Evolutionary conservation across 92 coral and sea anemone genomes (phyloP).

Genomic region (Phenganax stokvisi): DNA sequence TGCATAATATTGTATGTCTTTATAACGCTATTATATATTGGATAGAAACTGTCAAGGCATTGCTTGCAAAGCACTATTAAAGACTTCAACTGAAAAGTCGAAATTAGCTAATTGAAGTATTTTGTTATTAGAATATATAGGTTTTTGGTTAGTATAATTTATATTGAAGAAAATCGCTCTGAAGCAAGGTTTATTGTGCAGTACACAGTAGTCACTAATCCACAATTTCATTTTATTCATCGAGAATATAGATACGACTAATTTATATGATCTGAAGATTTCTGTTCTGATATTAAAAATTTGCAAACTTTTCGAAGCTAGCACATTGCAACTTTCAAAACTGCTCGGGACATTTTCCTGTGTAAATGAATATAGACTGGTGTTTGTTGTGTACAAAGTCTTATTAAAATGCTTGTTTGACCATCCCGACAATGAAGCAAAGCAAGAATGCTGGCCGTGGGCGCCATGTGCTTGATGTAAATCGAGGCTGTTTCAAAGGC

Average conservation of each 20-base stretch:
- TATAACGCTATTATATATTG: not conserved
- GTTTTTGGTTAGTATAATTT: conserved; percentile 5
- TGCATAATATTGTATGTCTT: not conserved
- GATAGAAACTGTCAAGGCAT: not conserved
- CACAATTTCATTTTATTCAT: not conserved
- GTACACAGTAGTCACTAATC: not conserved
- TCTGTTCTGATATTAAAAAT: not conserved
- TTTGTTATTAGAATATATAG: not conserved
- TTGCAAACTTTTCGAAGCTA: not conserved
- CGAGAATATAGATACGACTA: not conserved
- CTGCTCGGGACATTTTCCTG: too few relatives aligned
- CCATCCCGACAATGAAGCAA: not conserved
- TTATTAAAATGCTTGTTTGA: not conserved
- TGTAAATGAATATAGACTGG: too few relatives aligned
- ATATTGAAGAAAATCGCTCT: conserved; percentile 8
- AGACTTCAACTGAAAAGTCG: not conserved
- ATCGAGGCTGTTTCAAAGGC: not conserved
- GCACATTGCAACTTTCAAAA: not conserved
- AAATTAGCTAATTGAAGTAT: not conserved
- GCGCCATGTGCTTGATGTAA: not conserved
- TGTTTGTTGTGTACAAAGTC: not conserved
- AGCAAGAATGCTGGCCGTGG: not conserved
- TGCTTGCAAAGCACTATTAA: not conserved
- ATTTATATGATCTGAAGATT: not conserved
- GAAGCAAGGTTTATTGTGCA: conserved; percentile 2